Conservation (phyloP, 2,888 invertebrate species). For the Platerodrilus igneus region DNA sequence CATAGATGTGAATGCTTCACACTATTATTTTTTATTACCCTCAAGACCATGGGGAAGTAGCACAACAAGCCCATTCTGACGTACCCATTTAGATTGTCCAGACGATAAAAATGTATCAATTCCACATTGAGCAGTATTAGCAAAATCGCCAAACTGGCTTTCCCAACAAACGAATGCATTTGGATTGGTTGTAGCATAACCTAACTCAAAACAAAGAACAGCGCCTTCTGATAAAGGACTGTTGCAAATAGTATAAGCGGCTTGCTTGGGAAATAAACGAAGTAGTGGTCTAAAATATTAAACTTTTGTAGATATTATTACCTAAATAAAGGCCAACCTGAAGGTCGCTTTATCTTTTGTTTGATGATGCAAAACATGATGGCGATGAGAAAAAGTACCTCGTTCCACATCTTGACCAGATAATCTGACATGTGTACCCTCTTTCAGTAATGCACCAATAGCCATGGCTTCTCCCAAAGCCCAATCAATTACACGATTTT, state of each 20-base stretch:
- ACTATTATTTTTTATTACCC: conserved; percentile 52
- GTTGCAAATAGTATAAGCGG: conserved; percentile 73
- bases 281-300: conserved; percentile 54
- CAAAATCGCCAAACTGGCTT: conserved; percentile 84
- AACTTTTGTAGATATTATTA: conserved; percentile 18
- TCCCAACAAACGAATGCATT: conserved; percentile 73
- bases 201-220: conserved; percentile 70
- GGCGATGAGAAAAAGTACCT: conserved; percentile 73
- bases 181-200: conserved; percentile 75
- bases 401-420: conserved; percentile 78
- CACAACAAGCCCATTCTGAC: conserved; percentile 73
- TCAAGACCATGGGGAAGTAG: conserved; percentile 81
- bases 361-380: conserved; percentile 80
- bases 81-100: conserved; percentile 79
- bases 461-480: conserved; percentile 77
- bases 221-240: conserved; percentile 61
- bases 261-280: conserved; percentile 67
- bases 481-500: conserved; percentile 67
- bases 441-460: conserved; percentile 69
- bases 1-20: background rate
- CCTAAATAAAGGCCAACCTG: conserved; percentile 43
- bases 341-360: conserved; percentile 58
- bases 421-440: conserved; percentile 69
- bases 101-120: conserved; percentile 60
- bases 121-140: conserved; percentile 64